A percentile compares a stretch with the other conserved stretches of the same genome.
These are phyloP conservation scores for Pelodytes ibericus DNA, from an alignment of 2,797 vertebrate species.

Conservation along the genomic window DNA sequence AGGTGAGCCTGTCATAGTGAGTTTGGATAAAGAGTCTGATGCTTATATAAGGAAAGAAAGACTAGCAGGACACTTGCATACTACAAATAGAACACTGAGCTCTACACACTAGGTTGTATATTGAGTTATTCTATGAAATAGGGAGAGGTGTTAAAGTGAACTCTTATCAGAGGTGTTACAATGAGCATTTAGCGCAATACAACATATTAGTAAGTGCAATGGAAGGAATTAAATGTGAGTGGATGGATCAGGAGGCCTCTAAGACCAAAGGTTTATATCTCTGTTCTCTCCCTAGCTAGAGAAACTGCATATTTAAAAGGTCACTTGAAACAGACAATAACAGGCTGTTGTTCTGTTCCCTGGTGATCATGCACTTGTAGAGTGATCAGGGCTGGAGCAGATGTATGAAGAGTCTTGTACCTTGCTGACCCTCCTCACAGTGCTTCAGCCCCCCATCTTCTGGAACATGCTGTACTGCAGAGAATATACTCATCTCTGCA, in stretches of 20 bases:
- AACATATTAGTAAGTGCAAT: background rate
- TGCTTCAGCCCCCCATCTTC: background rate
- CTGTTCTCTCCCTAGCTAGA: background rate
- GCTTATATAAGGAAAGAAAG: constrained; percentile 43
- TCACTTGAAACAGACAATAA: constrained; percentile 22
- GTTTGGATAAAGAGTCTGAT: constrained; percentile 49
- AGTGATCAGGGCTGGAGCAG: constrained; percentile 9
- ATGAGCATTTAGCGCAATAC: background rate
- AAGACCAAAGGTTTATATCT: constrained; percentile 25
- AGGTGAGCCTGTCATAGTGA: constrained; percentile 43
- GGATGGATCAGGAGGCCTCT: background rate
- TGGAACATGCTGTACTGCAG: constrained; percentile 37
- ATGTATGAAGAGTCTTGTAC: constrained; percentile 31
- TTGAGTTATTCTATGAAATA: background rate
- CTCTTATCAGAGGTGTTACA: background rate
- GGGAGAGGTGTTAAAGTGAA: background rate
- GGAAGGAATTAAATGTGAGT: background rate
- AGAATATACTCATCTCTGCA: constrained; percentile 1
- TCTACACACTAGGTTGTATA: background rate
- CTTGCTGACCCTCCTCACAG: constrained; percentile 31
- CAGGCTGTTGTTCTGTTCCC: constrained; percentile 11
- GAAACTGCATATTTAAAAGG: constrained; percentile 27
- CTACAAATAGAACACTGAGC: background rate
- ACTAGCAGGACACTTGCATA: constrained; percentile 27
- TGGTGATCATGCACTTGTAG: constrained; percentile 21